These are phyloP conservation scores for Periplaneta americana DNA, from an alignment of 1,140 invertebrate species.

Conservation along the genomic window DNA sequence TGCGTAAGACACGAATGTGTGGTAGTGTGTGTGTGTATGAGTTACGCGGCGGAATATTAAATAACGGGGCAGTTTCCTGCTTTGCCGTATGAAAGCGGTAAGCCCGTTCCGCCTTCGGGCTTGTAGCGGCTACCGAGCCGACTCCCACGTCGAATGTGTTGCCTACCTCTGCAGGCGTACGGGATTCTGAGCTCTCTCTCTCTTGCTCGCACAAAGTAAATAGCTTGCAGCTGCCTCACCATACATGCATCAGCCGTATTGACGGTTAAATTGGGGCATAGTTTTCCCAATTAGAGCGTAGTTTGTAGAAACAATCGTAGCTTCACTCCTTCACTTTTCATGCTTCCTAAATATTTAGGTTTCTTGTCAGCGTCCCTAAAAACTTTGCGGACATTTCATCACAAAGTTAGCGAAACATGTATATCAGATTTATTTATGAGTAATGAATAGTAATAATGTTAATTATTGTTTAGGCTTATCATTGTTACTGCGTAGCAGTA, in stretches of 20 bases:
- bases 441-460: too few relatives aligned
- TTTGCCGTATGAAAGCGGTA: background rate
- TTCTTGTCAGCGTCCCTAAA: too few relatives aligned
- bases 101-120: background rate
- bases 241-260: background rate
- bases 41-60: background rate
- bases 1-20: too few relatives aligned
- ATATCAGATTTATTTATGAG: too few relatives aligned
- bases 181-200: background rate
- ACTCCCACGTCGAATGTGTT: background rate
- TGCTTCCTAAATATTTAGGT: too few relatives aligned
- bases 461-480: too few relatives aligned
- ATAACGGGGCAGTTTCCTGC: background rate
- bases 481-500: too few relatives aligned
- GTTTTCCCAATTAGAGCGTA: background rate
- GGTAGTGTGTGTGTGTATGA: too few relatives aligned
- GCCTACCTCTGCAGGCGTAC: background rate
- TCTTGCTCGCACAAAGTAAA: background rate
- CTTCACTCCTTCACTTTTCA: too few relatives aligned
- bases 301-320: background rate
- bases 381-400: too few relatives aligned
- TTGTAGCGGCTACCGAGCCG: background rate
- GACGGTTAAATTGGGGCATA: background rate
- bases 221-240: background rate
- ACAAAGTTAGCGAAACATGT: too few relatives aligned